A percentile compares a stretch with the other conserved stretches of the same genome.
phyloP scores from a whole-genome alignment of 2,888 invertebrate species.

The Polymixis flavicincta region DNA sequence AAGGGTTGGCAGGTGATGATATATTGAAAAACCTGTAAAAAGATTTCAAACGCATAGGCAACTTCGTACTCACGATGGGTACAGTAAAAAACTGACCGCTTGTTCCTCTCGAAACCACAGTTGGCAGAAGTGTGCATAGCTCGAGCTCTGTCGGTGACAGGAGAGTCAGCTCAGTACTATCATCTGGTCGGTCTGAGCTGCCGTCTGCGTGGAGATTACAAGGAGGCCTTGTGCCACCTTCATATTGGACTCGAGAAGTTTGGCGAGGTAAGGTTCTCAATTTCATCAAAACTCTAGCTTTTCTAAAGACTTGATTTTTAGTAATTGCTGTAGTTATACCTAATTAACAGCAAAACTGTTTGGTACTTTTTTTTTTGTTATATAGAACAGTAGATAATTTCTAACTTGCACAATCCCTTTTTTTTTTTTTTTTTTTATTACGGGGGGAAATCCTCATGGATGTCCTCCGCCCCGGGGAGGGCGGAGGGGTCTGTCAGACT shows the following conservation, averaged over 20 bases:
- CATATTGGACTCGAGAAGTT: slow-evolving; percentile 75
- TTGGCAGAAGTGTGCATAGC: slow-evolving; percentile 84
- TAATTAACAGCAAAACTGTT: neutral
- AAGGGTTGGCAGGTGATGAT: too few relatives aligned
- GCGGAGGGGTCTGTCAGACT: too few relatives aligned
- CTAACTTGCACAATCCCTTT: too few relatives aligned
- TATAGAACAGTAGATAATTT: neutral
- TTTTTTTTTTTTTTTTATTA: too few relatives aligned
- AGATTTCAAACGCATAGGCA: neutral
- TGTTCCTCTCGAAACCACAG: slow-evolving; percentile 58
- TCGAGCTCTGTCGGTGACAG: slow-evolving; percentile 73
- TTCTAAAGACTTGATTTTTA: too few relatives aligned
- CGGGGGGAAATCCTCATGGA: too few relatives aligned
- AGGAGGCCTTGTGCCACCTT: slow-evolving; percentile 80
- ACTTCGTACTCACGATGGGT: neutral
- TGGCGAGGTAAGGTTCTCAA: slow-evolving; percentile 76
- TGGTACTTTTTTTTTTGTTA: neutral
- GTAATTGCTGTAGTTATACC: too few relatives aligned
- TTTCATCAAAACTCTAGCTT: neutral
- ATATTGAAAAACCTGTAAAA: too few relatives aligned
- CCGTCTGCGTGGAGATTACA: slow-evolving; percentile 77
- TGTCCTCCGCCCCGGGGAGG: too few relatives aligned
- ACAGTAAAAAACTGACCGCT: neutral
- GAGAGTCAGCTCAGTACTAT: slow-evolving; percentile 78
- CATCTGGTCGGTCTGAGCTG: slow-evolving; percentile 82